Evolutionary conservation across 2,888 invertebrate genomes (phyloP).

Genomic region (Microplitis deprimator): DNA sequence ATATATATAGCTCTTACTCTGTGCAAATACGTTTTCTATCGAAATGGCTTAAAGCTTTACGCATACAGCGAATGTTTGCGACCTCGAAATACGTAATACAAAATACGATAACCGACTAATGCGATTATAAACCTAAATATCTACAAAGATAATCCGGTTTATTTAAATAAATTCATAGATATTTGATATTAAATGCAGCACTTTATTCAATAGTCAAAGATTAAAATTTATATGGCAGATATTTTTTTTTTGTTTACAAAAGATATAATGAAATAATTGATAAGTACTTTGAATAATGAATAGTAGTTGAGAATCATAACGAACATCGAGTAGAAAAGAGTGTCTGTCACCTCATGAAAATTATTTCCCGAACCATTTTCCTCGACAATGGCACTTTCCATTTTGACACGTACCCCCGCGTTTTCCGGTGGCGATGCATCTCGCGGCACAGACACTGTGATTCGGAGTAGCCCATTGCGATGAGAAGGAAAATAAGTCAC

Average conservation of each 20-base stretch:
- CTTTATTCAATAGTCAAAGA: too few relatives aligned
- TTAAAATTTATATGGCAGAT: too few relatives aligned
- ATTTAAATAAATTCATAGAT: too few relatives aligned
- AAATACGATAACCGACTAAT: not conserved
- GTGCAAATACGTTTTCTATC: not conserved
- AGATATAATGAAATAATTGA: too few relatives aligned
- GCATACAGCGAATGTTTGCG: not conserved
- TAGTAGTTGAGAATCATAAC: not conserved
- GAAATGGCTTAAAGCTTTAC: not conserved
- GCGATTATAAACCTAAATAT: not conserved
- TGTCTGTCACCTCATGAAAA: not conserved
- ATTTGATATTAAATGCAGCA: too few relatives aligned
- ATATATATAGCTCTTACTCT: not conserved
- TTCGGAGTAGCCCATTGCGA: conserved; percentile 50
- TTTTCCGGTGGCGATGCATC: conserved; percentile 50
- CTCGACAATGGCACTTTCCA: conserved; percentile 52
- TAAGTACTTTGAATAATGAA: too few relatives aligned
- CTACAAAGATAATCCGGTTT: not conserved
- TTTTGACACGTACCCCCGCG: conserved; percentile 52
- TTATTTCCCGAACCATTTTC: conserved; percentile 26
- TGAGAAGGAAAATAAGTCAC: conserved; percentile 53
- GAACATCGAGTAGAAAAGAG: not conserved
- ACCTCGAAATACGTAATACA: not conserved
- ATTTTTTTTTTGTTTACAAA: too few relatives aligned
- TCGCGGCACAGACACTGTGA: conserved; percentile 53